Percentiles rank a stretch among this genome's conserved stretches.
Conservation (phyloP, 2,888 invertebrate species). For the Drosophila limbata region DNA sequence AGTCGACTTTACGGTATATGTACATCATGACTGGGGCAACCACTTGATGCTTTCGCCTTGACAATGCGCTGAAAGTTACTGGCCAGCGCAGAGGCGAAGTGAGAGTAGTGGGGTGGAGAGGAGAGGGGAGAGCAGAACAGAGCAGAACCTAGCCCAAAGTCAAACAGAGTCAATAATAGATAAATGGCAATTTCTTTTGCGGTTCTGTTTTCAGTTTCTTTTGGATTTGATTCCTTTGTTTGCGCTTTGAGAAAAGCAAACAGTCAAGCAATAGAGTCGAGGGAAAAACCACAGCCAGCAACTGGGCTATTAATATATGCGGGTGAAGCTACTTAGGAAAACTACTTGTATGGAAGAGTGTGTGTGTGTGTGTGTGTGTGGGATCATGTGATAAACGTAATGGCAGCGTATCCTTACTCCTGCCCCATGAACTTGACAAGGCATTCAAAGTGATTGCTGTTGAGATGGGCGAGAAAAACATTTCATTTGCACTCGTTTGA, state of each 20-base stretch:
- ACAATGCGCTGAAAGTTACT: slow-evolving; percentile 46
- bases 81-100: slow-evolving; percentile 5
- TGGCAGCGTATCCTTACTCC: slow-evolving; percentile 34
- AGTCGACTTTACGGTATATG: slow-evolving; percentile 38
- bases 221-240: slow-evolving; percentile 59
- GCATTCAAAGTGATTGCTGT: slow-evolving; percentile 72
- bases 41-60: slow-evolving; percentile 71
- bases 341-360: slow-evolving; percentile 6
- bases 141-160: slow-evolving; percentile 31
- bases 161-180: slow-evolving; percentile 72
- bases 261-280: slow-evolving; percentile 24
- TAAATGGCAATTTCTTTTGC: slow-evolving; percentile 78
- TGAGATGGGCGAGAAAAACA: slow-evolving; percentile 25
- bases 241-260: slow-evolving; percentile 68
- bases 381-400: slow-evolving; percentile 67
- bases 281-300: slow-evolving; percentile 37
- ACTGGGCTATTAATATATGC: slow-evolving; percentile 81
- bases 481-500: slow-evolving; percentile 47
- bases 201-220: slow-evolving; percentile 40
- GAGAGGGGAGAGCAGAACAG: background rate
- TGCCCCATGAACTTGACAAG: slow-evolving; percentile 18
- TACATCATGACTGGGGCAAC: slow-evolving; percentile 40
- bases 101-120: no score
- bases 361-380: slow-evolving; percentile 28
- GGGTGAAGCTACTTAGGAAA: slow-evolving; percentile 37